A percentile compares a stretch with the other conserved stretches of the same genome.
These are phyloP conservation scores for Tenualosa ilisha DNA, from an alignment of 2,797 vertebrate species.

Conservation along the genomic window DNA sequence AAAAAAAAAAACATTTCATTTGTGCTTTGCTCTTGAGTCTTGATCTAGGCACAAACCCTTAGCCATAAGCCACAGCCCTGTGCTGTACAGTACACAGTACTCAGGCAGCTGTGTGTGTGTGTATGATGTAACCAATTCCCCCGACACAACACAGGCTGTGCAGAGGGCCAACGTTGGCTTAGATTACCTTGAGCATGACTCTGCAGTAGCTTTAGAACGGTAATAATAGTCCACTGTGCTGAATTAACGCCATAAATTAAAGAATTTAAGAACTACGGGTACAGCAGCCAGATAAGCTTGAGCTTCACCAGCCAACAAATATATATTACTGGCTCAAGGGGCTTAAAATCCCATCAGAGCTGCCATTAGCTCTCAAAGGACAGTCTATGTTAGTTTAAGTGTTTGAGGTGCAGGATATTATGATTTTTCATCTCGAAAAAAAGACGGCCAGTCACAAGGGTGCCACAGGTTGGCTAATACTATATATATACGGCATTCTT, in stretches of 20 bases:
- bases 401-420: neutral
- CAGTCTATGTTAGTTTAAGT: constrained; percentile 30
- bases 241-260: constrained; percentile 7
- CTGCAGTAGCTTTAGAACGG: neutral
- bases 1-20: neutral
- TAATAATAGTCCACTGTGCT: neutral
- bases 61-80: neutral
- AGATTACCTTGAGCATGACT: neutral
- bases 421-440: constrained; percentile 2
- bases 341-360: constrained; percentile 18
- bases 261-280: neutral
- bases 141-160: neutral
- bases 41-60: neutral
- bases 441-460: neutral
- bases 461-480: neutral
- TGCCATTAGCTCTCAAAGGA: constrained; percentile 8
- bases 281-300: neutral
- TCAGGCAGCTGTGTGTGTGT: neutral
- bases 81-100: neutral
- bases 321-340: constrained; percentile 1
- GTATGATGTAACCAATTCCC: neutral
- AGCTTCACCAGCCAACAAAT: neutral
- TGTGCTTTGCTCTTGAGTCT: neutral
- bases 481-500: neutral
- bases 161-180: neutral